Conservation (phyloP, 2,888 invertebrate species). For the Trypoxylon attenuatum region DNA sequence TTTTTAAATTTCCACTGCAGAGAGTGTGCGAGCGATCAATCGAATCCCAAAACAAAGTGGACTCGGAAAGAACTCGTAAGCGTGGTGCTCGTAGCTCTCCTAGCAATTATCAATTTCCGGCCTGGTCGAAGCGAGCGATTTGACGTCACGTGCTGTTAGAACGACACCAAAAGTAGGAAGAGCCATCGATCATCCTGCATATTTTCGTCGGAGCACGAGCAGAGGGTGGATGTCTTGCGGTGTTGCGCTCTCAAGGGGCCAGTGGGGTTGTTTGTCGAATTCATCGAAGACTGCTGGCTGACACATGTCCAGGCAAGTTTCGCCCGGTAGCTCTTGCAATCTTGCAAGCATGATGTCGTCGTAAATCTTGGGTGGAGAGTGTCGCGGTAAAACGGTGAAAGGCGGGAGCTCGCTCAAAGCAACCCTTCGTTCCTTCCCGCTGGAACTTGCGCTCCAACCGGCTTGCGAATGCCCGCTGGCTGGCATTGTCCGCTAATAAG, state of each 20-base stretch:
- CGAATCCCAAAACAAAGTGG: too few relatives aligned
- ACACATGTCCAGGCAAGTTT: constrained; percentile 51
- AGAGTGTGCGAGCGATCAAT: too few relatives aligned
- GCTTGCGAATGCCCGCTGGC: neutral
- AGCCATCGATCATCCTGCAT: constrained; percentile 45
- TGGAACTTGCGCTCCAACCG: constrained; percentile 4
- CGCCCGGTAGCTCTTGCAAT: constrained; percentile 15
- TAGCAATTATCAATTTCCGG: constrained; percentile 44
- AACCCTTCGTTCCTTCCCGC: constrained; percentile 42
- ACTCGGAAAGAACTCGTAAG: too few relatives aligned
- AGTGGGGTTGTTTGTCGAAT: constrained; percentile 39
- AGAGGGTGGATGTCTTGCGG: constrained; percentile 6
- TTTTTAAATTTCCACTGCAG: too few relatives aligned
- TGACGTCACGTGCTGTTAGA: constrained; percentile 28
- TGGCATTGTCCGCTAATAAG: constrained; percentile 67
- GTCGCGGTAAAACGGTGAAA: constrained; percentile 42
- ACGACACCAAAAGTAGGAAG: neutral
- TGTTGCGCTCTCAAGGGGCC: constrained; percentile 35
- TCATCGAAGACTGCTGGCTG: constrained; percentile 35
- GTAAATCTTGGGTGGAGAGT: constrained; percentile 60
- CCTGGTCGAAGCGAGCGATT: constrained; percentile 11
- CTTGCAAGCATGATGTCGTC: constrained; percentile 19
- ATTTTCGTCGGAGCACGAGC: constrained; percentile 22
- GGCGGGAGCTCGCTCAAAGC: constrained; percentile 49
- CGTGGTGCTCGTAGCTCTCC: too few relatives aligned